Conservation (phyloP, 2,888 invertebrate species). For the Boloria euphrosyne region DNA sequence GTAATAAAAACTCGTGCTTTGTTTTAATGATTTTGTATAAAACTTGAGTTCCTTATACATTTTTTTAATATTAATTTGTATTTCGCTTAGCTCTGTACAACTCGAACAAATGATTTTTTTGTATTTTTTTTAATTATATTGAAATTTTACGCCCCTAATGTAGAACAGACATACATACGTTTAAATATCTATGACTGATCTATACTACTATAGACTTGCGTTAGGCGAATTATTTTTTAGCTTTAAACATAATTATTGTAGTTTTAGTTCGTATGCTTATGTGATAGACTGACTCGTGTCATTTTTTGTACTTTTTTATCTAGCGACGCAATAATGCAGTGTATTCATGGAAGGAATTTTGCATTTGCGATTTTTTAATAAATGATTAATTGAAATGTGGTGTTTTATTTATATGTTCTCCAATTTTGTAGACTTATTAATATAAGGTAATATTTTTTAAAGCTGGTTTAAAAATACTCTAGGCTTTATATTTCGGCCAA, state of each 20-base stretch:
- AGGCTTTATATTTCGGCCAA: too few relatives aligned
- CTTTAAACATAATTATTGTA: slow-evolving; percentile 27
- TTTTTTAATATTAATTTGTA: slow-evolving; percentile 6
- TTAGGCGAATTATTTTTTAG: slow-evolving; percentile 28
- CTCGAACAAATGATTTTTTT: neutral
- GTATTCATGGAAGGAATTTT: slow-evolving; percentile 47
- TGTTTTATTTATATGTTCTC: slow-evolving; percentile 25
- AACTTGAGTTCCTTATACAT: slow-evolving; percentile 34
- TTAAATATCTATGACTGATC: slow-evolving; percentile 4
- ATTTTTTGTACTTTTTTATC: slow-evolving; percentile 46
- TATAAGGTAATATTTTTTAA: too few relatives aligned
- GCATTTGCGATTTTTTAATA: slow-evolving; percentile 54
- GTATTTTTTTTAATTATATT: neutral
- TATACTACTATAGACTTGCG: neutral
- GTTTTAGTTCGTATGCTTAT: slow-evolving; percentile 40
- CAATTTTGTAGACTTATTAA: neutral
- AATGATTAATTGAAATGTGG: slow-evolving; percentile 41
- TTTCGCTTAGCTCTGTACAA: slow-evolving; percentile 12
- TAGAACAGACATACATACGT: neutral
- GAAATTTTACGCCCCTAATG: neutral
- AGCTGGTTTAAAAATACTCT: too few relatives aligned
- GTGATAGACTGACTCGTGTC: slow-evolving; percentile 51
- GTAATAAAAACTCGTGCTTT: slow-evolving; percentile 21
- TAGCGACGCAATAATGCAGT: slow-evolving; percentile 33
- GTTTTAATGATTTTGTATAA: slow-evolving; percentile 26